These are phyloP conservation scores for Ganaspis sp. DNA, from an alignment of 1,140 invertebrate genomes.

Conservation along the genomic window DNA sequence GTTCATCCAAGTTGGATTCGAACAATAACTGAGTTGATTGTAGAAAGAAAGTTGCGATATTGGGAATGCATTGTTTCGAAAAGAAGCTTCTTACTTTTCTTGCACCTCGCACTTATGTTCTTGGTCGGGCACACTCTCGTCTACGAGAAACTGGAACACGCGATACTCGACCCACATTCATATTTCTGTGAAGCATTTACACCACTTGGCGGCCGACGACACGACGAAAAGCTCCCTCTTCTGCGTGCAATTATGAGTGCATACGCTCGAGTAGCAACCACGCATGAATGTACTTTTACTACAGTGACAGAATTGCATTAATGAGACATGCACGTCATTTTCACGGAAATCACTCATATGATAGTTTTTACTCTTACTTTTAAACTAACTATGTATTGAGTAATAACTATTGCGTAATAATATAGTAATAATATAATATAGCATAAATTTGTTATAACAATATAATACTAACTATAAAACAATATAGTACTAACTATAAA, in stretches of 20 bases:
- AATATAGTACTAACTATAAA: no score
- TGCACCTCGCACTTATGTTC: not conserved
- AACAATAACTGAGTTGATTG: conserved; percentile 63
- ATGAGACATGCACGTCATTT: not conserved
- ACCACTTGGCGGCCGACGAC: not conserved
- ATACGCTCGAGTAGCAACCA: conserved; percentile 14
- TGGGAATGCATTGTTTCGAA: conserved; percentile 54
- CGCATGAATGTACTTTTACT: conserved; percentile 29
- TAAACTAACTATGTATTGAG: no score
- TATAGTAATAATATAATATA: no score
- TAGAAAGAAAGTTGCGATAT: conserved; percentile 51
- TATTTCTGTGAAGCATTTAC: conserved; percentile 36
- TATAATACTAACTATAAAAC: no score
- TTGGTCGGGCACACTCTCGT: conserved; percentile 15
- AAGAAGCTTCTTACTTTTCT: conserved; percentile 40
- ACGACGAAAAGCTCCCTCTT: conserved; percentile 5
- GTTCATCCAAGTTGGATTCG: not conserved
- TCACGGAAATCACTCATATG: not conserved
- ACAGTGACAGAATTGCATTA: conserved; percentile 13
- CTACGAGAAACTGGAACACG: conserved; percentile 42
- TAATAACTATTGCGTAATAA: no score
- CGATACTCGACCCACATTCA: conserved; percentile 43
- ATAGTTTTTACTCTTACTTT: not conserved
- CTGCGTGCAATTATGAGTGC: conserved; percentile 9
- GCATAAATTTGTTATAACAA: no score